Base-by-base conservation (phyloP, 2,888 invertebrate species). In the Lepidochrysops patricia region DNA sequence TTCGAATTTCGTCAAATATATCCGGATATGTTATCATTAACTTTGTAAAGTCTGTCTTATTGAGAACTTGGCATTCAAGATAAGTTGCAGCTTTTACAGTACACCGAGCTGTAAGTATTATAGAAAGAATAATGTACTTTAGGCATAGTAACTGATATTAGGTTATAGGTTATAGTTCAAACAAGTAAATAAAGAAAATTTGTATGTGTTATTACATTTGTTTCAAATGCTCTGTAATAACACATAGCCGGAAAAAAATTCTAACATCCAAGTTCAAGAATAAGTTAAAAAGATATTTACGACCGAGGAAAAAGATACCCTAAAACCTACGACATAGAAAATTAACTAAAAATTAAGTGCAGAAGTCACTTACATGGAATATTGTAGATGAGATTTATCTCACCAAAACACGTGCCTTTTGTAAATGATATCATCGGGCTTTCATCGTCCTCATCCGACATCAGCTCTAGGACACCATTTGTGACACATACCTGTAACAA, bases 371-470 rank as follows among this genome's bases (percentile, higher is more conserved):
- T 73, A 84, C 88, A 85, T 64, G 90, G 90, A 66, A 90, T 75
- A 60, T 87, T 89, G 64, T 90, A 80, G 37, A 90, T 77, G 61
- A 91, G 70, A 19, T 90, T 77, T 64, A 85, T 83, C 82, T 91
- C 91, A 2, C 91, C 91, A 63, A 90, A 81, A 68, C 89, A 89
- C 5, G 90, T 88, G 2, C 90, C 90, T 63, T 87, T 84, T 23
- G 79, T 76, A 66, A 90, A 87, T 12, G 90, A 89, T 66, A 90
- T 86, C 80, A 90, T 89, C 6, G 90, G 89, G 63, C 88, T 90
- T 71, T 87, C 85, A 62, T 90, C 86, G 60, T 90, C 90, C 80
- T 90, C 90, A 64, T 89, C 89, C 0, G 90, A 90, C 43, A 90
- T 71, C 49, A 90, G 72, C 68, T 90, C 89, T 60, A 90, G 68